These are phyloP conservation scores for Tigriopus californicus DNA, from an alignment of 2,888 invertebrate species.

Conservation along the genomic window DNA sequence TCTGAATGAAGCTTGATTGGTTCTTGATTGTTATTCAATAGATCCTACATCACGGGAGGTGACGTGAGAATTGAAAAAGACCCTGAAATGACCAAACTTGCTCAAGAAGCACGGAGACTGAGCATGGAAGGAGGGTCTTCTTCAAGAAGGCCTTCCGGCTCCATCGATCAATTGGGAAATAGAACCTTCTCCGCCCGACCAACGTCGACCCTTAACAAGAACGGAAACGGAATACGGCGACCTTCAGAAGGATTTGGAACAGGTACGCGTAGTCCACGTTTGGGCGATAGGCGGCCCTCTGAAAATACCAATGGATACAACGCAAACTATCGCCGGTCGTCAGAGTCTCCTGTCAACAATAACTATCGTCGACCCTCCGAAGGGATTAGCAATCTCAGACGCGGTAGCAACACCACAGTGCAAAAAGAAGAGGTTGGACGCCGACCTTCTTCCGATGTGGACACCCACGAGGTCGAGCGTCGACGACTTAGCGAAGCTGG, in stretches of 20 bases:
- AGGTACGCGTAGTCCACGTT: not conserved
- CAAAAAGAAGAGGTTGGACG: not conserved
- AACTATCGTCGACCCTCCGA: conserved; percentile 1
- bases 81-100: conserved; percentile 9
- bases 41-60: too few relatives aligned
- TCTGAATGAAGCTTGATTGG: too few relatives aligned
- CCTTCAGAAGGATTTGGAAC: not conserved
- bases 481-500: conserved; percentile 55
- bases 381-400: not conserved
- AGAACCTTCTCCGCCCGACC: conserved; percentile 8
- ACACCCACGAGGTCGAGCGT: not conserved
- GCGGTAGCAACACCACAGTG: not conserved
- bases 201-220: not conserved
- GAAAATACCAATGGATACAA: not conserved
- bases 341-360: not conserved
- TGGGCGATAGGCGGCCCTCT: not conserved
- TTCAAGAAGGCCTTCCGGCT: not conserved
- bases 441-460: not conserved
- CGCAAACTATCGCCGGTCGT: not conserved
- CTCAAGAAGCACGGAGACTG: conserved; percentile 10
- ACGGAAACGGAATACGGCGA: not conserved
- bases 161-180: not conserved
- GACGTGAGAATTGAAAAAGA: conserved; percentile 6
- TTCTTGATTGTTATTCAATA: too few relatives aligned
- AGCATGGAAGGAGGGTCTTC: conserved; percentile 7